A percentile compares a stretch with the other conserved stretches of the same genome.
phyloP scores from a whole-genome alignment of 2,888 invertebrate species.

The Oligia latruncula region DNA sequence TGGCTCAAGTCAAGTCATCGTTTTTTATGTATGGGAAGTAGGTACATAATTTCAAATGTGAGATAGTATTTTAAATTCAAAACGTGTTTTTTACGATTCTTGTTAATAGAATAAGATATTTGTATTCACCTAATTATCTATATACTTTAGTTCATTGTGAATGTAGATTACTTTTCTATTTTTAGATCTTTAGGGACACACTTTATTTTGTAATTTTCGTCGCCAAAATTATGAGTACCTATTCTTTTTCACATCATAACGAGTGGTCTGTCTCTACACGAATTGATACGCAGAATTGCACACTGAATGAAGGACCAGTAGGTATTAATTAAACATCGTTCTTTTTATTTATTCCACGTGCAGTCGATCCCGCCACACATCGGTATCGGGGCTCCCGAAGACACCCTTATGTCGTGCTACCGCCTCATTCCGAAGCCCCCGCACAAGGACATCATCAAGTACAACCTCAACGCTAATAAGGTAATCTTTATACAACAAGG shows the following conservation, averaged over 20 bases:
- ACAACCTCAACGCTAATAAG: constrained; percentile 93
- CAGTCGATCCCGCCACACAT: constrained; percentile 92
- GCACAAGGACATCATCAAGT: constrained; percentile 93
- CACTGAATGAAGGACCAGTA: background rate
- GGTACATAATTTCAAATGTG: background rate
- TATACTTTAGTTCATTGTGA: background rate
- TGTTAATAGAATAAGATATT: background rate
- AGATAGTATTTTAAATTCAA: background rate
- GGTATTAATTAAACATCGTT: background rate
- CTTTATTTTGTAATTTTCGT: background rate
- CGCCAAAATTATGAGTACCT: background rate
- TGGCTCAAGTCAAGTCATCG: background rate
- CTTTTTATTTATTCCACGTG: constrained; percentile 24
- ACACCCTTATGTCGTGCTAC: constrained; percentile 93
- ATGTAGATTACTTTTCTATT: background rate
- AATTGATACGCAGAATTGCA: background rate
- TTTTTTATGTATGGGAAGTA: background rate
- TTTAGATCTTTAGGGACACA: background rate
- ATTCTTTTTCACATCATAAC: background rate
- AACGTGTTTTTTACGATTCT: background rate
- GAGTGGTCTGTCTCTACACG: background rate
- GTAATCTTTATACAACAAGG: constrained; percentile 69
- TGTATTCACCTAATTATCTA: background rate
- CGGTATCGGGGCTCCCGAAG: constrained; percentile 94
- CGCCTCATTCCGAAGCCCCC: constrained; percentile 93